Evolutionary conservation across 2,888 invertebrate genomes (phyloP), one percentile per base, ranked within the genome.

Genomic region (Microplitis deprimator): DNA sequence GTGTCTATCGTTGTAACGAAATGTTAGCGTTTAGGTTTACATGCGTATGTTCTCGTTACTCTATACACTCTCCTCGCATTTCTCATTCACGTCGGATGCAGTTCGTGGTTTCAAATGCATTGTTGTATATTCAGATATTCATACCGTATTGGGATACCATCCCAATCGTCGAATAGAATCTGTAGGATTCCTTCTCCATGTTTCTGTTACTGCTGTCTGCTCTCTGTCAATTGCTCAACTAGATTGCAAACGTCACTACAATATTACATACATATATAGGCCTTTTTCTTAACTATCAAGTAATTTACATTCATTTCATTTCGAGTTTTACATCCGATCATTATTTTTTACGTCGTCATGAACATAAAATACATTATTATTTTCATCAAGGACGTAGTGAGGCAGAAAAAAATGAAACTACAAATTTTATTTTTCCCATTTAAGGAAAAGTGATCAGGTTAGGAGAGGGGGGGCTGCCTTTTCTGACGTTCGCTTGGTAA

Each of bases 161-260:
- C 41, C 39, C 16, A 68, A 69, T 73, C 70, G 76, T 8, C n/a
- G 79, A 77, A 77, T 62, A 81, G 80, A 81, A 82, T 83, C 75
- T 81, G 76, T 81, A 83, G 73, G 79, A 80, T 81, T 81, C 80
- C 81, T 81, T 80, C 80, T 69, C 78, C 64, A 77, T 81, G 80
- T 80, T 81, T 81, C 76, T 73, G 79, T 79, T 78, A 17, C 65
- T 13, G 38, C 13, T 29, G 20, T 65, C 13, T 29, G 16, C 65
- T 17, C 38, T 20, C 5, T 65, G 6, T 6, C 5, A 4, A 29
- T 65, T 65, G 38, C 7, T 65, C 38, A 29, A 20, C 29, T 20
- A 65, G 13, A 65, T 65, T 65, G 20, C 13, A 62, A 8, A 50
- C 13, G 50, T 50, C 50, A 13, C 50, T 50, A 50, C 50, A 50